A percentile compares a stretch with the other conserved stretches of the same genome.
Evolutionary conservation across 2,113 vertebrate species (phyloP).

Genomic region (Dicaeum eximium): DNA sequence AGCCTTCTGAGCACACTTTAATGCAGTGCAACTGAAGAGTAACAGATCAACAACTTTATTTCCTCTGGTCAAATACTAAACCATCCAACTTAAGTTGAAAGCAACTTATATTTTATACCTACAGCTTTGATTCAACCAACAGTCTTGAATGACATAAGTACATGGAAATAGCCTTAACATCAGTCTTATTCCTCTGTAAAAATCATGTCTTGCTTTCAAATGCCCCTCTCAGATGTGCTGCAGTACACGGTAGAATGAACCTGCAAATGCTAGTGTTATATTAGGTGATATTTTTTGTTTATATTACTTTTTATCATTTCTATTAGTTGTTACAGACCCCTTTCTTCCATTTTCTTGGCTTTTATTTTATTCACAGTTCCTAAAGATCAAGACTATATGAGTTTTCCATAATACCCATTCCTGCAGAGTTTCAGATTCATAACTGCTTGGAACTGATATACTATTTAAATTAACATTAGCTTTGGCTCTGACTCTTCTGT

Average conservation of each 20-base stretch:
- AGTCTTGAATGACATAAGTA: background rate
- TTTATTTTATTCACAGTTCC: background rate
- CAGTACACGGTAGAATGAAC: background rate
- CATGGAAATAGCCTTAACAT: background rate
- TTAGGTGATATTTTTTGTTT: background rate
- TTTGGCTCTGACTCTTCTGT: background rate
- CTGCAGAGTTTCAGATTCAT: background rate
- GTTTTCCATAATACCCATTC: background rate
- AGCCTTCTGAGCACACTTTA: background rate
- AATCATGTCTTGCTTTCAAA: background rate
- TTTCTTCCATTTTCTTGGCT: background rate
- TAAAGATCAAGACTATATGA: background rate
- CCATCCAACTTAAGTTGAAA: background rate
- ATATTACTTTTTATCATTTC: background rate
- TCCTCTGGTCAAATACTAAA: background rate
- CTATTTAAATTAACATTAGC: background rate
- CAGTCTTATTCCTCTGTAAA: background rate
- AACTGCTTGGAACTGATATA: background rate
- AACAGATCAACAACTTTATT: slow-evolving; percentile 16
- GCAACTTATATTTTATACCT: background rate
- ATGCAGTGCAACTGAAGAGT: slow-evolving; percentile 9
- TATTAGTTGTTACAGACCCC: background rate
- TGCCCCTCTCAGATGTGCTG: background rate
- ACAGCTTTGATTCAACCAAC: background rate
- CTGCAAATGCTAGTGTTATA: background rate